phyloP scores from a whole-genome alignment of 2,113 vertebrate species.

The Oncorhynchus keta region DNA sequence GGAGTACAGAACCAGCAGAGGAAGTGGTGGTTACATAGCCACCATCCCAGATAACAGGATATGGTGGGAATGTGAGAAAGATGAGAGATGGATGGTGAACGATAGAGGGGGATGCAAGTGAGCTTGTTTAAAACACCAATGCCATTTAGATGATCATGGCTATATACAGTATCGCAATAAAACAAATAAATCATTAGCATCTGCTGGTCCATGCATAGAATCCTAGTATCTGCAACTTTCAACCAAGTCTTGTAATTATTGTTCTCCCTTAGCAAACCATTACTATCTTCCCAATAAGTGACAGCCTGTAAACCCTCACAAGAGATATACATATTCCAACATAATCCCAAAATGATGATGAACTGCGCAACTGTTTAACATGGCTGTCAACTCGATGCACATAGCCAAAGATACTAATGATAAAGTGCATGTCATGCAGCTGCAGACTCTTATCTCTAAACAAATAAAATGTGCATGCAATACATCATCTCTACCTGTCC shows the following conservation, averaged over 20 bases:
- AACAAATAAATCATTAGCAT: neutral
- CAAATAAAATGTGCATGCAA: constrained; percentile 9
- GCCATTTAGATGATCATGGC: neutral
- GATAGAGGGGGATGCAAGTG: neutral
- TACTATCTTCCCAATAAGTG: neutral
- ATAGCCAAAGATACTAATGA: neutral
- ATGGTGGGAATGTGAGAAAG: constrained; percentile 34
- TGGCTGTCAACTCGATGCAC: neutral
- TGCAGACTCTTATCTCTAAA: neutral
- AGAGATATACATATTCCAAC: neutral
- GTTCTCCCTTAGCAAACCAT: neutral
- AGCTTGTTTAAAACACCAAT: neutral
- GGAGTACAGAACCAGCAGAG: constrained; percentile 44
- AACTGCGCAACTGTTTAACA: constrained; percentile 12
- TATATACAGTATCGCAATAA: neutral
- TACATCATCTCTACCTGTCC: constrained; percentile 40
- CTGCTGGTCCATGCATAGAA: neutral
- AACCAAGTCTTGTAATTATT: neutral
- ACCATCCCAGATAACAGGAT: constrained; percentile 48
- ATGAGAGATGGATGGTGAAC: neutral
- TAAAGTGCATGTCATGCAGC: constrained; percentile 5
- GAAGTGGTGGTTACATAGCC: constrained; percentile 52
- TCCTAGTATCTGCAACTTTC: neutral
- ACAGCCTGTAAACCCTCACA: too few relatives aligned
- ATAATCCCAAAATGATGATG: constrained; percentile 6